Evolutionary conservation across 1,140 invertebrate genomes (phyloP), one percentile per base, ranked within the genome.

Genomic region (Onthophagus taurus): DNA sequence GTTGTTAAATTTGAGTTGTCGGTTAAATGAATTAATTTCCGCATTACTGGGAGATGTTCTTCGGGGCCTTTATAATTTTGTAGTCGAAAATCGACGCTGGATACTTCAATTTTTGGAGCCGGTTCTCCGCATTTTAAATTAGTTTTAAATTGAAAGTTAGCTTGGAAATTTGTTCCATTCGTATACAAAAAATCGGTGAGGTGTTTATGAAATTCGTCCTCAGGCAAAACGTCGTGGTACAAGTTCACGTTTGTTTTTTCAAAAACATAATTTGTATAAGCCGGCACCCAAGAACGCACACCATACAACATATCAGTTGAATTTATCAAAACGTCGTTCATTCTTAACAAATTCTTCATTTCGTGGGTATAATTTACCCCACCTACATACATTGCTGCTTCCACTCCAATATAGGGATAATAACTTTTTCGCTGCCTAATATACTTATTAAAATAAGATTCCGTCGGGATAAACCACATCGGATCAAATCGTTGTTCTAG

Each of bases 401-500:
- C 65, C 47, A 76, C 64, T 0, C 85, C 85, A 18, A 72, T 67
- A 21, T 74, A 64, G 0, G 82, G 80, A 60, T 77, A 88, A 50
- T 75, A 76, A 38, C 61, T 34, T 29, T 72, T 68, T 31, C 70
- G 64, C 4, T 66, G 57, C 12, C 61, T 52, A n/a, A 79, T 54
- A 61, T 72, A 88, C 26, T 80, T 58, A 45, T 67, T 74, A n/a
- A 81, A 71, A 57, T 87, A 81, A 2, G 79, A 76, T 33, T 72
- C 72, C 48, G 76, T 70, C 1, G 83, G 81, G 41, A 87, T 71
- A 60, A 88, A 87, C 81, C 83, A 86, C 5, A 69, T 69, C 0
- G 81, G 78, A 65, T 88, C 80, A 65, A 88, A 89, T 63, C 78
- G 78, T 60, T 86, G 82, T 58, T 81, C 73, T 30, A 89, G 61